These are phyloP conservation scores for Neoascia interrupta DNA, from an alignment of 2,888 invertebrate species.

Conservation along the genomic window DNA sequence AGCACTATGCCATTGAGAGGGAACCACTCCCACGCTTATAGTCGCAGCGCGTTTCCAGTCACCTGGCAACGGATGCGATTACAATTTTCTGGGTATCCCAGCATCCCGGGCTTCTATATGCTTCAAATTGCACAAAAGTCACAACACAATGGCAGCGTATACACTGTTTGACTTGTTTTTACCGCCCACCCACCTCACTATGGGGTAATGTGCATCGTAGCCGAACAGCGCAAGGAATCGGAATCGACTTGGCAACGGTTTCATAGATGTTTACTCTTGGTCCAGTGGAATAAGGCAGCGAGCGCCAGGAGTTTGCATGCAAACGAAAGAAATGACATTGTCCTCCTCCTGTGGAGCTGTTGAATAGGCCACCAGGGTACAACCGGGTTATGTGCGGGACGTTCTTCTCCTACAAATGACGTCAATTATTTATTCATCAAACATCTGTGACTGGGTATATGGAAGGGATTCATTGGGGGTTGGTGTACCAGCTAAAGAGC, in stretches of 20 bases:
- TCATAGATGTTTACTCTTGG: slow-evolving; percentile 57
- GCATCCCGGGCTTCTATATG: not conserved
- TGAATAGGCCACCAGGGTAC: slow-evolving; percentile 55
- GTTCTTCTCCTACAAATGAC: slow-evolving; percentile 54
- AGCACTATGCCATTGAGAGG: slow-evolving; percentile 41
- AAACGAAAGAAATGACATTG: slow-evolving; percentile 21
- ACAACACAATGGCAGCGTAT: slow-evolving; percentile 47
- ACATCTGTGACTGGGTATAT: slow-evolving; percentile 41
- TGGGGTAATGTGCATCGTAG: slow-evolving; percentile 12
- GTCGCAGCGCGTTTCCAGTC: slow-evolving; percentile 19
- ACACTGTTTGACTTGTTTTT: slow-evolving; percentile 48
- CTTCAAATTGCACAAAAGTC: slow-evolving; percentile 47
- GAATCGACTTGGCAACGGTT: slow-evolving; percentile 58
- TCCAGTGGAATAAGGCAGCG: slow-evolving; percentile 41
- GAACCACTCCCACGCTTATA: not conserved
- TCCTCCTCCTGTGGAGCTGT: slow-evolving; percentile 24
- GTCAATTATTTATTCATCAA: slow-evolving; percentile 69
- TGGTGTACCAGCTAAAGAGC: slow-evolving; percentile 35
- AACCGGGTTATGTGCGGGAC: slow-evolving; percentile 35
- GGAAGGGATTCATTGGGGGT: slow-evolving; percentile 15
- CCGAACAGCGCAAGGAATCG: slow-evolving; percentile 33
- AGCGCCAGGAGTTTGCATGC: slow-evolving; percentile 54
- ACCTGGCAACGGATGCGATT: slow-evolving; percentile 63
- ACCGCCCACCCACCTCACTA: not conserved
- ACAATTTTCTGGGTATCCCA: slow-evolving; percentile 47